Conservation (phyloP, 2,797 vertebrate genomes). For the Agapornis canus region DNA sequence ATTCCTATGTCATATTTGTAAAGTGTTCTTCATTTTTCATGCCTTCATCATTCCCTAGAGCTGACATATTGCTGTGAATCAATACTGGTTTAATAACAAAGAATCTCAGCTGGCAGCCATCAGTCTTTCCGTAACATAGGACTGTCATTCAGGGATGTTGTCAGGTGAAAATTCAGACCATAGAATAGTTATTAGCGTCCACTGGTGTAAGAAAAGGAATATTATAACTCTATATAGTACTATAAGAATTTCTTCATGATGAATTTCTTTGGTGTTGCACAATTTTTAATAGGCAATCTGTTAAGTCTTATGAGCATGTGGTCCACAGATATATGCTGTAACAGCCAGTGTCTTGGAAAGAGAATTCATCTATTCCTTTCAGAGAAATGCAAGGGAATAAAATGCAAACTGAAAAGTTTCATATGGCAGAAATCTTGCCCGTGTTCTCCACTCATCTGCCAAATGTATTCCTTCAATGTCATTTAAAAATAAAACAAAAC, state of each 20-base stretch:
- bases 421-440: background rate
- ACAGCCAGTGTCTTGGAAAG: background rate
- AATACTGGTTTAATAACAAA: background rate
- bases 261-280: background rate
- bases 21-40: background rate
- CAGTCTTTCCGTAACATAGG: background rate
- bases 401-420: background rate
- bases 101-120: background rate
- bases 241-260: background rate
- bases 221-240: background rate
- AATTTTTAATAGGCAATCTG: background rate
- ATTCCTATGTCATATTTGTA: background rate
- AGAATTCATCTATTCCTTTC: background rate
- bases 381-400: background rate
- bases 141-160: background rate
- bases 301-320: background rate
- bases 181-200: background rate
- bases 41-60: background rate
- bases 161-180: background rate
- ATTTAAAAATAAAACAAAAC: background rate
- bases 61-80: background rate
- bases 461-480: background rate
- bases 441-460: background rate
- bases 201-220: background rate
- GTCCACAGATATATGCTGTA: background rate